Base-by-base conservation (phyloP, 2,888 invertebrate genomes). In the Cheiracanthium punctorium region DNA sequence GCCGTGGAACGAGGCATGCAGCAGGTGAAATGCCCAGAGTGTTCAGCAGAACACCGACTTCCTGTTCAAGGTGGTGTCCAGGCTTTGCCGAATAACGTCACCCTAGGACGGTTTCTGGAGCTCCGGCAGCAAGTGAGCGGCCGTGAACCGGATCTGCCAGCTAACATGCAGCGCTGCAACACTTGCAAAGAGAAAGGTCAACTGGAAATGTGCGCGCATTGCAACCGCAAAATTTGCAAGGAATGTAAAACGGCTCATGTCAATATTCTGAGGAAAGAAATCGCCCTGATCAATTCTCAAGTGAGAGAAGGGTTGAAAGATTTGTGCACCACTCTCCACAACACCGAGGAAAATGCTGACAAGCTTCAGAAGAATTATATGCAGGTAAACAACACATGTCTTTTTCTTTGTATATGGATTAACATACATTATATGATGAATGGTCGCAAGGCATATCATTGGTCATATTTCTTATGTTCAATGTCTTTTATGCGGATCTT, bases 21-120 rank as follows among this genome's bases (percentile, higher is more conserved):
- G 14, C 97, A 97, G 94, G 96, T 98, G 88, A 97, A 97, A 94
- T 98, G 98, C 93, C 98, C 98, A 91, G 98, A 98, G 94, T 98
- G 98, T 92, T 95, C 98, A 88, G 97, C 97, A 82, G 98, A 98
- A 93, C 98, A 98, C 93, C 94, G 97, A 90, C 97, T 98, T 91
- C 98, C 98, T 70, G 97, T 97, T 92, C 96, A 96, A 93, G 98
- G 98, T 92, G 98, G 98, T 64, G 95, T 97, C 8, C 96, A 96
- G 91, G 96, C 96, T 88, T 98, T 97, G 92, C 98, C 98, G 73
- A 98, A 97, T 91, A 98, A 98, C 93, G 97, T 98, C 65, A 98
- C 98, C 85, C 94, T 98, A 72, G 96, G 97, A 92, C 94, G 98
- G 90, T 98, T 98, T 92, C 93, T 98, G 91, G 98, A 98, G 91